A percentile compares a stretch with the other conserved stretches of the same genome.
phyloP scores from a whole-genome alignment of 1,140 invertebrate species.

The Coenobita brevimanus region DNA sequence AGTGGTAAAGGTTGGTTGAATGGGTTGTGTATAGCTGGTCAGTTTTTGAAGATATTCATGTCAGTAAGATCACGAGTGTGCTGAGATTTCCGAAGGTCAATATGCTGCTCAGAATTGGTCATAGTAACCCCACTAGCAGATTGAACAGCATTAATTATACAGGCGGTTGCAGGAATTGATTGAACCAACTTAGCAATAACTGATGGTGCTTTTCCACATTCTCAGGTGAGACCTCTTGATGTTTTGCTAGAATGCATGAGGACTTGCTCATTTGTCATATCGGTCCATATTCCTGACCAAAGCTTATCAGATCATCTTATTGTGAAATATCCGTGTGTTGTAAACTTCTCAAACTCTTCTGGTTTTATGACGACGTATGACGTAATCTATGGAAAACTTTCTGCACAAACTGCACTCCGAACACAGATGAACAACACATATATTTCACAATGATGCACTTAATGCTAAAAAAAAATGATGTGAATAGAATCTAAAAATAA shows the following conservation, averaged over 20 bases:
- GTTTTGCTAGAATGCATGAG: conserved; percentile 72
- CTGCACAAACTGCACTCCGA: no score
- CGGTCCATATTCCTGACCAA: conserved; percentile 73
- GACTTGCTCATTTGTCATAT: conserved; percentile 73
- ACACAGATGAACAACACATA: neutral
- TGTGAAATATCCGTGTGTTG: conserved; percentile 71
- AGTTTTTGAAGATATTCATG: conserved; percentile 2
- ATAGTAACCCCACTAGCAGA: conserved; percentile 17
- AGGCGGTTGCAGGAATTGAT: neutral
- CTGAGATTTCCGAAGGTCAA: neutral
- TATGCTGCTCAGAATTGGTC: neutral
- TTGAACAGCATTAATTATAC: conserved; percentile 19
- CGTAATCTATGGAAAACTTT: no score
- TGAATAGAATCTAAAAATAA: no score
- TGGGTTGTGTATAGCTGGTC: conserved; percentile 30
- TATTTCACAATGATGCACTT: no score
- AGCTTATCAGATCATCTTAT: conserved; percentile 72
- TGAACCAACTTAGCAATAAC: conserved; percentile 25
- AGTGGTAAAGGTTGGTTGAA: conserved; percentile 2
- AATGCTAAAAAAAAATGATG: no score
- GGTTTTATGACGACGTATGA: conserved; percentile 72
- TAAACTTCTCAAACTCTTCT: conserved; percentile 72
- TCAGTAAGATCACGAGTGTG: conserved; percentile 28
- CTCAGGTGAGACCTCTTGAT: conserved; percentile 71
- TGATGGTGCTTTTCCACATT: conserved; percentile 17